Conservation (phyloP, 2,888 invertebrate genomes). For the Aricia artaxerxes region DNA sequence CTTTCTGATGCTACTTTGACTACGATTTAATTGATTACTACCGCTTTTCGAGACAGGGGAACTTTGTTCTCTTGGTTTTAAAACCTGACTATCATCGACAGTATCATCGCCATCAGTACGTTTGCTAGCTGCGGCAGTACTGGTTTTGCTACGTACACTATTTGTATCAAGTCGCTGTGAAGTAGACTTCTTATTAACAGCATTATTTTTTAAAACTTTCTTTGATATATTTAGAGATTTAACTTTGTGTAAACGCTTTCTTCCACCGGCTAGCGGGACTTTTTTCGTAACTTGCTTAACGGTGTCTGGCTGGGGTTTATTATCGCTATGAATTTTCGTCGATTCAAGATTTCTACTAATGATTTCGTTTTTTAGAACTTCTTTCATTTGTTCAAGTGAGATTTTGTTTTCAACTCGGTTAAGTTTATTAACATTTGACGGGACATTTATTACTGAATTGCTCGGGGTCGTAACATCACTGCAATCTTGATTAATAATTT, state of each 20-base stretch:
- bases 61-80: constrained; percentile 5
- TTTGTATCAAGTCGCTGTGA: neutral
- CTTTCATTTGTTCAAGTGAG: constrained; percentile 65
- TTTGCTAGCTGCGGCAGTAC: neutral
- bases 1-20: neutral
- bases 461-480: constrained; percentile 71
- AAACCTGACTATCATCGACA: neutral
- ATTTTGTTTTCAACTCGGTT: constrained; percentile 53
- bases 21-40: neutral
- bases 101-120: neutral
- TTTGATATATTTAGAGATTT: constrained; percentile 71
- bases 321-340: constrained; percentile 36
- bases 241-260: constrained; percentile 63
- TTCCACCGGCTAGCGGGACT: constrained; percentile 45
- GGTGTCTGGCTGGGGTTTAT: constrained; percentile 36
- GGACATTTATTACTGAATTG: constrained; percentile 68
- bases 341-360: constrained; percentile 44
- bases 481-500: constrained; percentile 69
- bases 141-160: neutral
- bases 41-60: neutral
- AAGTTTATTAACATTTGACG: constrained; percentile 53
- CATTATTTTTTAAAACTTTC: constrained; percentile 46
- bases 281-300: constrained; percentile 38
- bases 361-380: constrained; percentile 56
- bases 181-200: neutral